phyloP scores from a whole-genome alignment of 2,113 vertebrate genomes.

The Indicator indicator region DNA sequence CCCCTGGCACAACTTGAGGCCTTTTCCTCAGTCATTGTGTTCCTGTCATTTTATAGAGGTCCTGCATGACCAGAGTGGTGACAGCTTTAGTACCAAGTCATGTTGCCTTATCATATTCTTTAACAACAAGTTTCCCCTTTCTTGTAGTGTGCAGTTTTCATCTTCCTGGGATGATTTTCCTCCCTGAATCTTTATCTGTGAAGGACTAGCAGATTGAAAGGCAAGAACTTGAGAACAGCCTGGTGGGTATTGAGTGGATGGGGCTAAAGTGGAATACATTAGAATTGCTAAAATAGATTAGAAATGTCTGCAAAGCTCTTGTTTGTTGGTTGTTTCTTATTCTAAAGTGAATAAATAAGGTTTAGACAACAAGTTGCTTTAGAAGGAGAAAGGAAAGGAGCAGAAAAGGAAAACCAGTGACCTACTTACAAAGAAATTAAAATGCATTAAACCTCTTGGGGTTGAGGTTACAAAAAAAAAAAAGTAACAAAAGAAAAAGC shows the following conservation, averaged over 20 bases:
- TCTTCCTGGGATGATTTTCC: neutral
- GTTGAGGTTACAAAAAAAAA: neutral
- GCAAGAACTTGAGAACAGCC: conserved; percentile 26
- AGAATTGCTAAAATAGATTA: conserved; percentile 10
- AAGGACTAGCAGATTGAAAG: conserved; percentile 45
- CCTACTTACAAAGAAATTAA: conserved; percentile 55
- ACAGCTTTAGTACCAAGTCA: neutral
- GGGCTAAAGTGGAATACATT: neutral
- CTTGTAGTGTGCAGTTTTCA: neutral
- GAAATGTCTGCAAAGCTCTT: neutral
- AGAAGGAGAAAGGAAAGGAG: neutral
- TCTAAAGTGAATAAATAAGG: neutral
- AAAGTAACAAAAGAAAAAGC: conserved; percentile 12
- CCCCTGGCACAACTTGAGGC: neutral
- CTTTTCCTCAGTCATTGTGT: neutral
- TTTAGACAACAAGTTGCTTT: conserved; percentile 7
- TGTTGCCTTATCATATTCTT: neutral
- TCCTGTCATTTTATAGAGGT: neutral
- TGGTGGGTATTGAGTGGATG: conserved; percentile 24
- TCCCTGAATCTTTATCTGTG: neutral
- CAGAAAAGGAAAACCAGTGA: conserved; percentile 12
- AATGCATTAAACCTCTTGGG: conserved; percentile 35
- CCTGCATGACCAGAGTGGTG: neutral
- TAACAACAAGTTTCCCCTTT: neutral
- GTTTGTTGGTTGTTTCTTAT: neutral